Base-by-base conservation (phyloP, 2,113 vertebrate genomes). In the Lepisosteus osseus region DNA sequence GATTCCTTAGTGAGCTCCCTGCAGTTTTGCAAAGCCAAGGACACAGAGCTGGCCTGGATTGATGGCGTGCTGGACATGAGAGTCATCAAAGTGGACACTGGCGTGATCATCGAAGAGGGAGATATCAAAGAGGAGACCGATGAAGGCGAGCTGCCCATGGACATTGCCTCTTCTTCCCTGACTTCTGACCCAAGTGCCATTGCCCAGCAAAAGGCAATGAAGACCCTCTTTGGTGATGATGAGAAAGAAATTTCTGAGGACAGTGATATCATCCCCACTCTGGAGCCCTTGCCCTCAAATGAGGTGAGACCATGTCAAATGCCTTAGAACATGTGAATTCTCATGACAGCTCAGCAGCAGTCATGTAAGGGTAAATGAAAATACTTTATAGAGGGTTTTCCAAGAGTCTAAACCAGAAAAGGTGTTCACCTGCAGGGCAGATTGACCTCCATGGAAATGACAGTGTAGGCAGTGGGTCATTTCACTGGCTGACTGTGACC, bases 1-100 rank as follows among this genome's bases (percentile, higher is more conserved):
- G 97, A 99, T 86, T 98, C 97, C 1, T 85, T 99, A 65, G 97
- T 99, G 77, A 99, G 97, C 86, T 99, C 97, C 0, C 93, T 99
- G 79, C 96, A 98, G 86, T 98, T 99, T 86, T 99, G 97, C 86
- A 97, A 96, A 85, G 97, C 97, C 65, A 97, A 95, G 79, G 97
- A 99, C 84, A 97, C 96, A 0, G 97, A 99, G 83, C 74, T 99
- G 65, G 97, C 97, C 2, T 99, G 97, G 97, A 97, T 99, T 69
- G 96, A 99, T 3, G 97, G 97, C 1, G 94, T 98, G 77, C 84
- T 99, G 82, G 97, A 99, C 84, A 98, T 98, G 97, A 89, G 97
- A 2, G 97, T 99, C 71, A 95, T 95, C 1, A 98, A 97, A 86
- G 97, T 99, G 77, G 97, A 99, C 87, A 99, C 94, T 0, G 96